Conservation (phyloP, 2,113 vertebrate species). For the Hippocampus abdominalis region DNA sequence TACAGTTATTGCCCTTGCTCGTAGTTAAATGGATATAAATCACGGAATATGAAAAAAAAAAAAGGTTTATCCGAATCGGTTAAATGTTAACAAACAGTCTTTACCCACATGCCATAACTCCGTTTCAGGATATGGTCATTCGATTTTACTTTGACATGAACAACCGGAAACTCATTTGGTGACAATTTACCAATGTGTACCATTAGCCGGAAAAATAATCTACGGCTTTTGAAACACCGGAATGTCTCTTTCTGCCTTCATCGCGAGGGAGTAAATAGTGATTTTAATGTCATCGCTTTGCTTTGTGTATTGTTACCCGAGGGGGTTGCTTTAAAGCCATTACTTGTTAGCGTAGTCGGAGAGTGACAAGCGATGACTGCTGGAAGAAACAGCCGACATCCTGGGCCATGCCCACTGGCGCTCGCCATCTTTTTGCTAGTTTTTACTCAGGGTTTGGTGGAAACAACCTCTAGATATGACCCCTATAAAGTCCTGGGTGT, state of each 20-base stretch:
- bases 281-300: conserved; percentile 10
- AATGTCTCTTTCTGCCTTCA: neutral
- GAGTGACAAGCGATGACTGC: conserved; percentile 24
- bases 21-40: too few relatives aligned
- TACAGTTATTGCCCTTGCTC: too few relatives aligned
- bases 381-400: conserved; percentile 9
- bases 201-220: conserved; percentile 25
- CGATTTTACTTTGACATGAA: conserved; percentile 34
- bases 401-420: conserved; percentile 11
- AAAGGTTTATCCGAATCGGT: too few relatives aligned
- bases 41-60: too few relatives aligned
- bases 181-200: conserved; percentile 7
- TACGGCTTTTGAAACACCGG: neutral
- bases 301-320: neutral
- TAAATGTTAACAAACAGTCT: too few relatives aligned
- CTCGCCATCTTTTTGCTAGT: conserved; percentile 72
- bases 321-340: neutral
- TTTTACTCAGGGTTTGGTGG: conserved; percentile 49
- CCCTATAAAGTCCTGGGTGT: conserved; percentile 87
- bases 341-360: neutral
- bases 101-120: too few relatives aligned
- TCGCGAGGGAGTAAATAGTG: rapidly evolving
- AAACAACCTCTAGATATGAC: conserved; percentile 77
- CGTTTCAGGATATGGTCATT: neutral
- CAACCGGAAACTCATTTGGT: conserved; percentile 9